These are phyloP conservation scores for Sussaba pulchella DNA, from an alignment of 2,888 invertebrate genomes.

Conservation along the genomic window DNA sequence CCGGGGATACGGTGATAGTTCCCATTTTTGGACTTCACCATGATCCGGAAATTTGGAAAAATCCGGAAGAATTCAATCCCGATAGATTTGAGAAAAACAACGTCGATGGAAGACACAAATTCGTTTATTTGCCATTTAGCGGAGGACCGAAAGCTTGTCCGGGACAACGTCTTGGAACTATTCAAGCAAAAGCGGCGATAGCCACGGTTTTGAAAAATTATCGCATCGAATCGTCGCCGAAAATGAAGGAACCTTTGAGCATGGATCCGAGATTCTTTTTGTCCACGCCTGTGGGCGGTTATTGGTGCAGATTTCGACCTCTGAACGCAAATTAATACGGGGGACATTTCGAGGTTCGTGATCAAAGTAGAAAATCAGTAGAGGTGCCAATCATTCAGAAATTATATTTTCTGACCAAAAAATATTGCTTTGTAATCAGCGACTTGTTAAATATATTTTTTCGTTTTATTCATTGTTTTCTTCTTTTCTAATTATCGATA, in stretches of 20 bases:
- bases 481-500: too few relatives aligned
- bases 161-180: slow-evolving; percentile 57
- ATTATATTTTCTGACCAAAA: too few relatives aligned
- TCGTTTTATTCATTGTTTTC: too few relatives aligned
- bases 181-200: slow-evolving; percentile 63
- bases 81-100: slow-evolving; percentile 62
- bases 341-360: not conserved
- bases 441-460: too few relatives aligned
- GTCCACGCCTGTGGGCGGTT: slow-evolving; percentile 41
- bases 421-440: too few relatives aligned
- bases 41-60: slow-evolving; percentile 65
- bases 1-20: slow-evolving; percentile 66
- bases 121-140: slow-evolving; percentile 60
- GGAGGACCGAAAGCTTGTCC: slow-evolving; percentile 67
- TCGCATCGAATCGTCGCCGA: slow-evolving; percentile 55
- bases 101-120: slow-evolving; percentile 34
- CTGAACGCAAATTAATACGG: not conserved
- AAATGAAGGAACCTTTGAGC: slow-evolving; percentile 56
- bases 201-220: slow-evolving; percentile 62
- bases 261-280: slow-evolving; percentile 60
- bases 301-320: slow-evolving; percentile 51
- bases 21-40: slow-evolving; percentile 61
- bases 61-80: slow-evolving; percentile 63
- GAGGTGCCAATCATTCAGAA: too few relatives aligned
- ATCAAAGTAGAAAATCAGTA: too few relatives aligned